These are phyloP conservation scores for Oreochromis aureus DNA, from an alignment of 2,113 vertebrate genomes.

Conservation along the genomic window DNA sequence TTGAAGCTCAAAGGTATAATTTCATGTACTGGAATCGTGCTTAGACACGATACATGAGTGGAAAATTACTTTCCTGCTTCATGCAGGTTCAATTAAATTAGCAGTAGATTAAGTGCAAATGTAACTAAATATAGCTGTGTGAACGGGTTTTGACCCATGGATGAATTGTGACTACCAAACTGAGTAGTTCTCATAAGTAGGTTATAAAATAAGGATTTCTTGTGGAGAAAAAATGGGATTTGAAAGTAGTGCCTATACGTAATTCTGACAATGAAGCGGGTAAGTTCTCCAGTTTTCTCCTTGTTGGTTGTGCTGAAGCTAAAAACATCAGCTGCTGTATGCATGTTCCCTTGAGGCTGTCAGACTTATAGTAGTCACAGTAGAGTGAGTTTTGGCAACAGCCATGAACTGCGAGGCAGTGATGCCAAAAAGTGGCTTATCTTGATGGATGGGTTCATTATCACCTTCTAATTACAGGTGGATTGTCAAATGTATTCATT, in stretches of 20 bases:
- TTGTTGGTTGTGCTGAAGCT: not conserved
- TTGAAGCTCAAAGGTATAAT: slow-evolving; percentile 17
- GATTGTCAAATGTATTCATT: slow-evolving; percentile 82
- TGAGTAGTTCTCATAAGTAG: slow-evolving; percentile 12
- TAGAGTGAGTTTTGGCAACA: slow-evolving; percentile 41
- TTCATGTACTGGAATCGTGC: not conserved
- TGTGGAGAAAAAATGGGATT: not conserved
- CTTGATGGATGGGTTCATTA: slow-evolving; percentile 83
- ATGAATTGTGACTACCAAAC: slow-evolving; percentile 5
- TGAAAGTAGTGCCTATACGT: not conserved
- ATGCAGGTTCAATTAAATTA: slow-evolving; percentile 53
- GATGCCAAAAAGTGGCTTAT: slow-evolving; percentile 67
- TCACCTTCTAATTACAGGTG: slow-evolving; percentile 84
- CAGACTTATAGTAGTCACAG: slow-evolving; percentile 57
- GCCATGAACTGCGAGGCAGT: slow-evolving; percentile 22
- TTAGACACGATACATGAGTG: slow-evolving; percentile 23
- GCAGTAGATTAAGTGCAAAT: slow-evolving; percentile 44
- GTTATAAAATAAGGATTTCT: not conserved
- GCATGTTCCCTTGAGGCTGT: slow-evolving; percentile 1
- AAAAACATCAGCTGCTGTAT: not conserved
- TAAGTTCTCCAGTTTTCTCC: not conserved
- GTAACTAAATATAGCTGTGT: slow-evolving; percentile 53
- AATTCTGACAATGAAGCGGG: not conserved
- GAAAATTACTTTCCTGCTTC: slow-evolving; percentile 46
- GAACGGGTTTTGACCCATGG: slow-evolving; percentile 34